Conservation (phyloP, 2,797 vertebrate genomes). For the Rhinella marina region DNA sequence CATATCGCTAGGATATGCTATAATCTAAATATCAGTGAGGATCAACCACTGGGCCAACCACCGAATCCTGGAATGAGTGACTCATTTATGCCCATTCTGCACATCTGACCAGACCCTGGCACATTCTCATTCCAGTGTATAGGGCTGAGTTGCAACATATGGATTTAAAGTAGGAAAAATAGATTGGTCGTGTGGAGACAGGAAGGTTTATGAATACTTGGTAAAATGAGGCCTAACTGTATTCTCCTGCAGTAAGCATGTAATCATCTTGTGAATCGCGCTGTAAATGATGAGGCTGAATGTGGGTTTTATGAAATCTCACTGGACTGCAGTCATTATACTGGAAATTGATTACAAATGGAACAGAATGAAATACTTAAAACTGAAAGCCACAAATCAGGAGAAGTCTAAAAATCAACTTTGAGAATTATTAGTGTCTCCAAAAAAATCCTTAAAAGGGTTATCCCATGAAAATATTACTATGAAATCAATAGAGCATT, state of each 20-base stretch:
- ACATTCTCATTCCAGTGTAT: neutral
- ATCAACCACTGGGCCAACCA: no score
- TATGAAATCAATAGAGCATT: no score
- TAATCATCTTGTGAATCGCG: neutral
- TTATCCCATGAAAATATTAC: no score
- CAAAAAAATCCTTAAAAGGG: no score
- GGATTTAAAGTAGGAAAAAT: no score
- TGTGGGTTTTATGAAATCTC: neutral
- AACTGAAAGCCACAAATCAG: neutral
- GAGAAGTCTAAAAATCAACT: neutral
- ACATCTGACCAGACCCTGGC: neutral
- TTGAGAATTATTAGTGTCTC: neutral
- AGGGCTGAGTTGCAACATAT: neutral
- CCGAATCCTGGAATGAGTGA: no score
- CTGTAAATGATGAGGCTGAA: neutral
- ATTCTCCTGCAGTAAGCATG: neutral
- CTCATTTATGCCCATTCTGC: no score
- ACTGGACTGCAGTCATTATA: neutral
- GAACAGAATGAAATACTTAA: neutral
- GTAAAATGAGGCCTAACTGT: neutral
- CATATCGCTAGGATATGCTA: no score
- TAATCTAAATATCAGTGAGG: no score
- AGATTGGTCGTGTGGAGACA: neutral
- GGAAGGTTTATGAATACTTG: neutral
- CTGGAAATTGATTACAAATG: neutral